phyloP scores from a whole-genome alignment of 2,888 invertebrate species.

The Lamellibrachia columna region DNA sequence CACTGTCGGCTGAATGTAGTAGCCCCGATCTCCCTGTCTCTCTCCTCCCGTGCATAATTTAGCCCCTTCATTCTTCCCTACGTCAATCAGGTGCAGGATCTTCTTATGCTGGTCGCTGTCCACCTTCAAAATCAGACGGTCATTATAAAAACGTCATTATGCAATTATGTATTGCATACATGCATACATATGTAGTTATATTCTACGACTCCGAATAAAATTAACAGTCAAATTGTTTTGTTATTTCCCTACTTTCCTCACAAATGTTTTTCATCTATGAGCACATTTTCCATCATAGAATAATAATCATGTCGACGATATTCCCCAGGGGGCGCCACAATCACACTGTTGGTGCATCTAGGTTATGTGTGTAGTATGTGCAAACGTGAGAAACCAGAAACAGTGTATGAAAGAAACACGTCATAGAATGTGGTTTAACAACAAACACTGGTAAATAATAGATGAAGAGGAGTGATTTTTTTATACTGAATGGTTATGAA shows the following conservation, averaged over 20 bases:
- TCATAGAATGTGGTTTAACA: too few species aligned
- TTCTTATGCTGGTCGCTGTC: constrained; percentile 74
- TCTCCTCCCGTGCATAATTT: constrained; percentile 79
- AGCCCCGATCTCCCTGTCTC: constrained; percentile 63
- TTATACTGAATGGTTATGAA: too few species aligned
- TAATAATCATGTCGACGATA: not conserved
- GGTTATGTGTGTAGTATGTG: too few species aligned
- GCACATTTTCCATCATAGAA: too few species aligned
- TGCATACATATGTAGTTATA: not conserved
- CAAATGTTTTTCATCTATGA: too few species aligned
- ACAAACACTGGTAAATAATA: too few species aligned
- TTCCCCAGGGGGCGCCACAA: not conserved
- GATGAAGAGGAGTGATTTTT: too few species aligned
- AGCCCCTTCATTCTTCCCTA: constrained; percentile 83
- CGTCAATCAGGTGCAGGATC: constrained; percentile 79
- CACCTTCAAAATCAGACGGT: constrained; percentile 31
- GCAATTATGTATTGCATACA: not conserved
- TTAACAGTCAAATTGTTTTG: too few species aligned
- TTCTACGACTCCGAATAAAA: too few species aligned
- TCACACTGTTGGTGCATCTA: not conserved
- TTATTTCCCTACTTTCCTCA: too few species aligned
- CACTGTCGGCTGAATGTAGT: constrained; percentile 68
- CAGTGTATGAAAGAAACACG: too few species aligned
- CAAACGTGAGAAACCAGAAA: too few species aligned
- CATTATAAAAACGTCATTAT: not conserved